phyloP scores from a whole-genome alignment of 2,113 vertebrate species.

The Phyllostomus hastatus region DNA sequence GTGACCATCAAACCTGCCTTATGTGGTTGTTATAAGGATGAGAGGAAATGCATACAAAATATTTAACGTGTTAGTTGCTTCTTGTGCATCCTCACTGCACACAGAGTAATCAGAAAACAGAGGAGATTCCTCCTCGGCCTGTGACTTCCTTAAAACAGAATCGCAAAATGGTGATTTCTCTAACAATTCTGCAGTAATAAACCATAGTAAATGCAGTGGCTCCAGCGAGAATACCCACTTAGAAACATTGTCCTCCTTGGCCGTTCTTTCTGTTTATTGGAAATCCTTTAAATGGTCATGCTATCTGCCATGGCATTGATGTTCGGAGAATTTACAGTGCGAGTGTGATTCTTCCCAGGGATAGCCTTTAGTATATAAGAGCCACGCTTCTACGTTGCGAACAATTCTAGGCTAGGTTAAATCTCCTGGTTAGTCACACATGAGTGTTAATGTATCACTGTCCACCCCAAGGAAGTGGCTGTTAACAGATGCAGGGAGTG shows the following conservation, averaged over 20 bases:
- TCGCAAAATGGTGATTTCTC: neutral
- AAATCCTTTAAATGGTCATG: neutral
- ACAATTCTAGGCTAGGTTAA: neutral
- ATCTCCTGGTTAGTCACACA: neutral
- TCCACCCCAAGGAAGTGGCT: neutral
- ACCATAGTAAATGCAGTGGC: neutral
- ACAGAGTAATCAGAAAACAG: neutral
- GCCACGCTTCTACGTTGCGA: neutral
- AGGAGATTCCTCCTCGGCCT: neutral
- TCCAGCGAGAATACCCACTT: neutral
- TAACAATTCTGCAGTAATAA: neutral
- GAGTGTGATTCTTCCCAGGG: neutral
- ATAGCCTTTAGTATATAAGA: neutral
- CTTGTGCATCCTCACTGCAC: neutral
- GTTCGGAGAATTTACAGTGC: neutral
- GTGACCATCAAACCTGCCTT: no score
- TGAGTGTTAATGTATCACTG: neutral
- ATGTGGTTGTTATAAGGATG: no score
- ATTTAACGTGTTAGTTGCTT: neutral
- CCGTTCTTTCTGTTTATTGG: neutral
- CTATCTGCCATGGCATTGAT: neutral
- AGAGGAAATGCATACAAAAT: neutral
- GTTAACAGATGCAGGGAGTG: neutral
- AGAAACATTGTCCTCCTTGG: neutral
- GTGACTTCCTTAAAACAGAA: neutral